Evolutionary conservation across 2,888 invertebrate genomes (phyloP).

Genomic region (Priocnemis perturbator): DNA sequence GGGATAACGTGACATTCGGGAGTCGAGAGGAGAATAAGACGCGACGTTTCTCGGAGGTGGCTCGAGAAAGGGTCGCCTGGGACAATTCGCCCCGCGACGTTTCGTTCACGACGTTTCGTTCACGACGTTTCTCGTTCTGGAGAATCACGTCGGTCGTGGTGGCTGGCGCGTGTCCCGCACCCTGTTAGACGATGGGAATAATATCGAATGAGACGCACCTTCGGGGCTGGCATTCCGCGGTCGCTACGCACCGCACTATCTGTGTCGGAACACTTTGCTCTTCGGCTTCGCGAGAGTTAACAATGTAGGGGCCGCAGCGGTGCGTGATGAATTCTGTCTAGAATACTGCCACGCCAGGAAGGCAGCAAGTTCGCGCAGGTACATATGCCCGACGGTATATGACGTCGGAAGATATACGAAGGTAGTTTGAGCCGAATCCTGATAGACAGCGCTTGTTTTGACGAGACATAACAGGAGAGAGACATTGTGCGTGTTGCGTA

Average conservation of each 20-base stretch:
- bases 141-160: not conserved
- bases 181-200: conserved; percentile 12
- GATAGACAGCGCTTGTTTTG: conserved; percentile 41
- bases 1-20: too few species aligned
- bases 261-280: conserved; percentile 5
- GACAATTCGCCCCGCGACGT: too few species aligned
- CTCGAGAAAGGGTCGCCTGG: too few species aligned
- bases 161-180: conserved; percentile 4
- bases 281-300: conserved; percentile 41
- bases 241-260: conserved; percentile 6
- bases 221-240: not conserved
- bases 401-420: conserved; percentile 21
- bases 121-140: not conserved
- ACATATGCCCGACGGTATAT: conserved; percentile 21
- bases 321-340: conserved; percentile 57
- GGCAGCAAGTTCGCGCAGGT: conserved; percentile 50
- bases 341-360: conserved; percentile 51
- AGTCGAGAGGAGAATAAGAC: not conserved
- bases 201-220: conserved; percentile 7
- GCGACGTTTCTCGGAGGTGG: too few species aligned
- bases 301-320: conserved; percentile 48
- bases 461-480: conserved; percentile 27
- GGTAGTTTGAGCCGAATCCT: conserved; percentile 34
- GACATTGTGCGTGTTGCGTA: conserved; percentile 12
- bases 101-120: not conserved